A percentile compares a stretch with the other conserved stretches of the same genome.
These are phyloP conservation scores for silkworm (Bombyx mori) DNA, from an alignment of 1,140 invertebrate genomes.

Conservation along the genomic window DNA sequence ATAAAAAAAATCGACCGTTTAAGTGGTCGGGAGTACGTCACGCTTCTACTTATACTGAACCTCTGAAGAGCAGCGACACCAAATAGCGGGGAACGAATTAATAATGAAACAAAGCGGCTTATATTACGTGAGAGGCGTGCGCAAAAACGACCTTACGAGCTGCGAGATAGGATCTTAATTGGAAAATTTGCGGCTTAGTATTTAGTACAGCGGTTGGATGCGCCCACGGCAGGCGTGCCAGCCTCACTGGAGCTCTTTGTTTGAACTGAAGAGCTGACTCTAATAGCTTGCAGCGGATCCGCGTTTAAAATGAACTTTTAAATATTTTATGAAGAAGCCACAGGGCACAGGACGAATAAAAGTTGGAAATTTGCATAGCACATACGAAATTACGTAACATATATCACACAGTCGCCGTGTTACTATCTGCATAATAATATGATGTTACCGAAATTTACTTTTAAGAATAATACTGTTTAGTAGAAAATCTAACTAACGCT, in stretches of 20 bases:
- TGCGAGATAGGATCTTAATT: slow-evolving; percentile 51
- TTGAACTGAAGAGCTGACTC: slow-evolving; percentile 65
- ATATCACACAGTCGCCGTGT: not conserved
- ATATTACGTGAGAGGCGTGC: slow-evolving; percentile 24
- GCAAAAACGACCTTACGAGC: slow-evolving; percentile 43
- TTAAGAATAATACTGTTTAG: no score
- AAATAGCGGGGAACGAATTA: slow-evolving; percentile 62
- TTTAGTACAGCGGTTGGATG: slow-evolving; percentile 37
- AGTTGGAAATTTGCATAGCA: slow-evolving; percentile 13
- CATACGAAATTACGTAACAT: not conserved
- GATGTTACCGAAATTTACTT: no score
- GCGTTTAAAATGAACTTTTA: slow-evolving; percentile 63
- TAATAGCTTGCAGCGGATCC: slow-evolving; percentile 66
- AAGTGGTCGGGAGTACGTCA: slow-evolving; percentile 34
- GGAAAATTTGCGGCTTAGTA: slow-evolving; percentile 26
- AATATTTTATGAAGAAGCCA: slow-evolving; percentile 60
- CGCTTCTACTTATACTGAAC: slow-evolving; percentile 42
- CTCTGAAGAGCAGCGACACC: slow-evolving; percentile 60
- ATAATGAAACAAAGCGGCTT: slow-evolving; percentile 54
- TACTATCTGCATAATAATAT: not conserved
- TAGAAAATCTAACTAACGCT: no score
- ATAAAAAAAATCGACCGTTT: slow-evolving; percentile 24
- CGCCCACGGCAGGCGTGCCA: slow-evolving; percentile 44
- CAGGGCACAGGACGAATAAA: slow-evolving; percentile 26
- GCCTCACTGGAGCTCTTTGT: slow-evolving; percentile 62